Conservation (phyloP, 1,140 invertebrate species). For the Neodiprion virginianus region DNA sequence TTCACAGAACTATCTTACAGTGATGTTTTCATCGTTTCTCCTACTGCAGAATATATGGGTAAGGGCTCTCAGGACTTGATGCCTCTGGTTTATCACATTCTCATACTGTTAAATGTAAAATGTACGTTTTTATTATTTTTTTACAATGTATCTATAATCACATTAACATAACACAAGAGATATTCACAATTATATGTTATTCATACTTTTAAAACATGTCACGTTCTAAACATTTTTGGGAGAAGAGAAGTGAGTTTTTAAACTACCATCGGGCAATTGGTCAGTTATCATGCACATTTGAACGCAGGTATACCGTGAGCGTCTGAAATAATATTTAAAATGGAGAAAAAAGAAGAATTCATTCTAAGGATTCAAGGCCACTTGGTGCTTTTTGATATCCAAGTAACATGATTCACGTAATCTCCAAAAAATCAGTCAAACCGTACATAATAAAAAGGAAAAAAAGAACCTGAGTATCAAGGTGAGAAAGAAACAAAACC, state of each 20-base stretch:
- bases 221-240: slow-evolving; percentile 52
- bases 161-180: slow-evolving; percentile 61
- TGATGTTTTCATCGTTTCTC: no score
- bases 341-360: neutral
- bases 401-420: slow-evolving; percentile 34
- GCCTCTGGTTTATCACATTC: no score
- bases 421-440: slow-evolving; percentile 13
- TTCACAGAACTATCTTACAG: no score
- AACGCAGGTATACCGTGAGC: neutral
- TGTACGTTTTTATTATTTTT: slow-evolving; percentile 62
- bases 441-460: neutral
- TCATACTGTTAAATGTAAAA: slow-evolving; percentile 54
- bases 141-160: slow-evolving; percentile 60
- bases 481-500: slow-evolving; percentile 15
- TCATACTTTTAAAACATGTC: slow-evolving; percentile 56
- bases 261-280: slow-evolving; percentile 59
- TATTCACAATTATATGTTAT: slow-evolving; percentile 59
- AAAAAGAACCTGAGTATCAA: slow-evolving; percentile 15
- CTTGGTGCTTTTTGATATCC: slow-evolving; percentile 44
- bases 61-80: no score
- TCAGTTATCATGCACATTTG: slow-evolving; percentile 47
- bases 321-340: neutral
- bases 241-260: slow-evolving; percentile 54
- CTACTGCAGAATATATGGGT: no score
- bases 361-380: slow-evolving; percentile 36